Base-by-base conservation (phyloP, 23 tunicate genomes). In the Styela plicata region DNA sequence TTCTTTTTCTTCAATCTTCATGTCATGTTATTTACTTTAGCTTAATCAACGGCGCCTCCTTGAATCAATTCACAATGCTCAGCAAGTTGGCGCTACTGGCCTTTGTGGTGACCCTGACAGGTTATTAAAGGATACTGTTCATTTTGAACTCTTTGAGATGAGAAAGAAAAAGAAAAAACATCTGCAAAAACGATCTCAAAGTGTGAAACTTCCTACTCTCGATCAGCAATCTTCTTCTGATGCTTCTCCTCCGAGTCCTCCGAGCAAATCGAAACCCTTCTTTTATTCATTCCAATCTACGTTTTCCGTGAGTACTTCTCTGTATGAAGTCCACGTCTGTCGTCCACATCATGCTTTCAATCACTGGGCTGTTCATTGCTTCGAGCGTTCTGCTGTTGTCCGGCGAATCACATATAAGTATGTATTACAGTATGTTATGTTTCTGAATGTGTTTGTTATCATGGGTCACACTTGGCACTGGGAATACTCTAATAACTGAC, bases 81-180 rank as follows among this genome's bases (percentile, higher is more conserved):
- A 44, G 13, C 57, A 30, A 71, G 35, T 71, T 34, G 32, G 37
- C 3, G 36, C 36, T 29, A 19, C 32, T 5, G 77, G 77, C 16
- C 36, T 71, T 32, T 34, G 26, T 3, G 62, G 65, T 1, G 94
- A 89, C 74, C 94, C 88, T 13, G 94, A 89, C 37, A 31, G 64
- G 0, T 65, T 63, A 18, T 89, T 29, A 31, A 79, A 80, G 33
- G 94, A 85, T 18, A 84, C 88, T 13, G 85, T 89, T 32, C 94
- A 89, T 61, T 84, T 85, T 65, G 88, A 89, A 52, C 69, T 89
- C 24, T 89, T 89, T 74, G 61, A 82, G 13, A 83, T 79, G 36
- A 74, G 84, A 26, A 84, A 80, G 66, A 65, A 53, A 69, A 83
- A 83, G 53, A 79, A 75, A 63, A 84, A 89, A 57, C 88, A 79